Conservation (phyloP, 2,888 invertebrate genomes). For the Siphonodentalium dalli region DNA sequence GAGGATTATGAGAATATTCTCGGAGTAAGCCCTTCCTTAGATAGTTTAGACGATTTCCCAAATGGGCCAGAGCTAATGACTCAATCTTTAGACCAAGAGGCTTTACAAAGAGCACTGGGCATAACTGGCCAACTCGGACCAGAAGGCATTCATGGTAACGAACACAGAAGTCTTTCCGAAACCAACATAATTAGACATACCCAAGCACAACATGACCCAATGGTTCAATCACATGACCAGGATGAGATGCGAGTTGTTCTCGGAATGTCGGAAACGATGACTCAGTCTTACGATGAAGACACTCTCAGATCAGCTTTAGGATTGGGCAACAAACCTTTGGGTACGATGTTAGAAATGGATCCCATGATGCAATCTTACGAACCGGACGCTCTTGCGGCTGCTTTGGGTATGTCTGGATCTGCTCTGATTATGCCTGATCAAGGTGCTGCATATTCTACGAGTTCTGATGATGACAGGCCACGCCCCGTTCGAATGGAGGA, state of each 20-base stretch:
- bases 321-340: slow-evolving; percentile 11
- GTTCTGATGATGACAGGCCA: slow-evolving; percentile 7
- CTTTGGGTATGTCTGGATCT: slow-evolving; percentile 22
- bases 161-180: too few species aligned
- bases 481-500: slow-evolving; percentile 6
- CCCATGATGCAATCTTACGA: too few species aligned
- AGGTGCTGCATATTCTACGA: too few species aligned
- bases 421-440: too few species aligned
- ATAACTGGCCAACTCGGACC: too few species aligned
- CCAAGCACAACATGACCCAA: too few species aligned
- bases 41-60: too few species aligned
- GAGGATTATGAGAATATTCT: too few species aligned
- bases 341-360: too few species aligned
- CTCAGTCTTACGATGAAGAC: slow-evolving; percentile 31
- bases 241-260: not conserved
- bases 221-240: slow-evolving; percentile 1
- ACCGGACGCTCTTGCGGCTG: slow-evolving; percentile 22
- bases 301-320: slow-evolving; percentile 25
- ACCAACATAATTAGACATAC: too few species aligned
- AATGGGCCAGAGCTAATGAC: slow-evolving; percentile 9
- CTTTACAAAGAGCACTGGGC: slow-evolving; percentile 26
- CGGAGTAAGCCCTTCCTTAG: too few species aligned
- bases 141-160: too few species aligned
- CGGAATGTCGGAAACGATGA: slow-evolving; percentile 4
- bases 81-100: slow-evolving; percentile 31